Evolutionary conservation across 2,888 invertebrate genomes (phyloP).

Genomic region (Allygus modestus): DNA sequence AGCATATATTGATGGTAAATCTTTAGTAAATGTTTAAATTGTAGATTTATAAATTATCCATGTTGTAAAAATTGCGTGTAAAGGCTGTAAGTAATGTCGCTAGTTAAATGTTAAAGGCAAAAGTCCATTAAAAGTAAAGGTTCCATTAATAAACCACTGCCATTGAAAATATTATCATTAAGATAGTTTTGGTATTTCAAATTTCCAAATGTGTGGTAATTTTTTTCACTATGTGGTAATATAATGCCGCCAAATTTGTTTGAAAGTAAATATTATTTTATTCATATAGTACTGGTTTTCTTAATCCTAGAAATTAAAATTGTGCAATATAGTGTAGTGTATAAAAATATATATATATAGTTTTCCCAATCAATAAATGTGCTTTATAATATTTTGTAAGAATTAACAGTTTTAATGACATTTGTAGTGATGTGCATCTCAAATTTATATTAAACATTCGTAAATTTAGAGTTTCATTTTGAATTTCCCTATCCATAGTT

Average conservation of each 20-base stretch:
- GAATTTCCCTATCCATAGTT: too few relatives aligned
- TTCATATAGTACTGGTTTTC: neutral
- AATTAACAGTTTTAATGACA: slow-evolving; percentile 28
- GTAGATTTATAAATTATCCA: slow-evolving; percentile 5
- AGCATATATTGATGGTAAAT: neutral
- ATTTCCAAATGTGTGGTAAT: neutral
- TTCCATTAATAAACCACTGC: slow-evolving; percentile 18
- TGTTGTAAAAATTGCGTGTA: slow-evolving; percentile 19
- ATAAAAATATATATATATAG: neutral
- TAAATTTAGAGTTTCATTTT: neutral
- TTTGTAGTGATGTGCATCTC: slow-evolving; percentile 49
- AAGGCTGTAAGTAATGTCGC: neutral
- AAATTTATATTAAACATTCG: slow-evolving; percentile 44
- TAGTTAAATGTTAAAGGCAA: neutral
- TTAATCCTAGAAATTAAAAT: neutral
- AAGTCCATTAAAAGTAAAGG: neutral
- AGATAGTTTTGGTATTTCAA: slow-evolving; percentile 2
- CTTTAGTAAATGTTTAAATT: slow-evolving; percentile 25
- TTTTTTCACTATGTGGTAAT: neutral
- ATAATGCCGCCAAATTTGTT: neutral
- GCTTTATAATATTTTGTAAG: slow-evolving; percentile 52
- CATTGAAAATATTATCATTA: slow-evolving; percentile 2
- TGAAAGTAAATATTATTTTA: too few relatives aligned
- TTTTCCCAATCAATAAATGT: slow-evolving; percentile 32
- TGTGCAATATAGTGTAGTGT: slow-evolving; percentile 35